Percentiles rank a stretch among this genome's conserved stretches.
These are phyloP conservation scores for Parotia lawesii DNA, from an alignment of 2,113 vertebrate species.

Conservation along the genomic window DNA sequence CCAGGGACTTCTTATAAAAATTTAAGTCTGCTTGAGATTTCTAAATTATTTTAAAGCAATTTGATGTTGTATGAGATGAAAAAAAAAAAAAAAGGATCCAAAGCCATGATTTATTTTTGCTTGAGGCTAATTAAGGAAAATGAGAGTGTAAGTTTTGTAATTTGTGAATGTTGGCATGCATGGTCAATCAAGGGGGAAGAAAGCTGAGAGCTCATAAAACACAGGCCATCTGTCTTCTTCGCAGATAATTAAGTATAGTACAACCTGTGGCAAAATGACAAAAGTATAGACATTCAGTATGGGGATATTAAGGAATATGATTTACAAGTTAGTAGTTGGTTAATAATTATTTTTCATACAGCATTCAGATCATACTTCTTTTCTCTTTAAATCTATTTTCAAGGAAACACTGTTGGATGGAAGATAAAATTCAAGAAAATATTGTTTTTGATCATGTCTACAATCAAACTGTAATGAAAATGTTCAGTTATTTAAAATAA, in stretches of 20 bases:
- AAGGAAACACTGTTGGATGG: not conserved
- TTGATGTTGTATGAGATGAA: not conserved
- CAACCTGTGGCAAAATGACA: constrained; percentile 32
- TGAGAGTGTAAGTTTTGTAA: constrained; percentile 29
- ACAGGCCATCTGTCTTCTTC: constrained; percentile 51
- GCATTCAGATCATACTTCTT: not conserved
- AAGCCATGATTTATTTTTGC: constrained; percentile 43
- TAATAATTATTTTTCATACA: constrained; percentile 14
- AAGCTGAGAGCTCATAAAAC: constrained; percentile 37
- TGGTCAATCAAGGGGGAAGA: constrained; percentile 53
- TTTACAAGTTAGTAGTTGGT: constrained; percentile 6
- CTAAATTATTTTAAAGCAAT: not conserved
- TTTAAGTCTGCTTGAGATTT: not conserved
- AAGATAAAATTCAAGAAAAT: not conserved
- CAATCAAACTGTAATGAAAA: not conserved
- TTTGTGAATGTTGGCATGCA: constrained; percentile 51
- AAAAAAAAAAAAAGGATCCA: not conserved
- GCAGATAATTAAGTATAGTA: constrained; percentile 21
- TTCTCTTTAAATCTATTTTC: not conserved
- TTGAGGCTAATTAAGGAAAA: constrained; percentile 42
- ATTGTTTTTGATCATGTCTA: not conserved
- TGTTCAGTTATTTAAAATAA: not conserved
- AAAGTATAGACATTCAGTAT: not conserved
- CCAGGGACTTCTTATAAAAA: not conserved
- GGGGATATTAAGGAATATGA: not conserved